Percentiles rank a stretch among this genome's conserved stretches.
Conservation (phyloP, 2,113 vertebrate genomes). For the Galemys pyrenaicus region DNA sequence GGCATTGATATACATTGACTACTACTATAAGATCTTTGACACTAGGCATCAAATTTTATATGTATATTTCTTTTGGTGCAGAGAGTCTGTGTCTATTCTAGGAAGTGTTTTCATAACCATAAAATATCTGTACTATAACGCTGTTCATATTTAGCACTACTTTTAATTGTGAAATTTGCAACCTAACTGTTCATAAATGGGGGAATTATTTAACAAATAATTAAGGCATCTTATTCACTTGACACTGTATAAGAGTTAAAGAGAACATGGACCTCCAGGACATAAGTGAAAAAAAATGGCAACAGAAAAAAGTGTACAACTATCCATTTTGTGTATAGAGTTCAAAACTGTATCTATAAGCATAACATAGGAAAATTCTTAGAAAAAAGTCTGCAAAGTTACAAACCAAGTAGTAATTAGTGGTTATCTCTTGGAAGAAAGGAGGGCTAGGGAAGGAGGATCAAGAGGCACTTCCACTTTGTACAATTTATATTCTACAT, state of each 20-base stretch:
- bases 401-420: neutral
- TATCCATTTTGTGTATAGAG: constrained; percentile 11
- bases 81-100: neutral
- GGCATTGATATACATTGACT: neutral
- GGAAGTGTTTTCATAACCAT: neutral
- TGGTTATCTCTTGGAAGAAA: neutral
- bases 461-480: neutral
- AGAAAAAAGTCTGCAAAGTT: neutral
- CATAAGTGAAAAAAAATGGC: neutral
- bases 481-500: neutral
- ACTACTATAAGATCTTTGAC: neutral
- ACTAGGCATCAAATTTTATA: constrained; percentile 4
- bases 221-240: neutral
- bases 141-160: neutral
- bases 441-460: neutral
- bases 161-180: constrained; percentile 20
- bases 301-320: neutral
- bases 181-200: constrained; percentile 7
- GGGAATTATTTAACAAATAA: constrained; percentile 19
- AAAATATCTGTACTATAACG: neutral
- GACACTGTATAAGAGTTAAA: neutral
- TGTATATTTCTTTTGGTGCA: neutral
- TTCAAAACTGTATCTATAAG: neutral
- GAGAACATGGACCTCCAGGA: neutral
- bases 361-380: neutral